Base-by-base conservation (phyloP, 1,140 invertebrate species). In the Habropoda laboriosa region DNA sequence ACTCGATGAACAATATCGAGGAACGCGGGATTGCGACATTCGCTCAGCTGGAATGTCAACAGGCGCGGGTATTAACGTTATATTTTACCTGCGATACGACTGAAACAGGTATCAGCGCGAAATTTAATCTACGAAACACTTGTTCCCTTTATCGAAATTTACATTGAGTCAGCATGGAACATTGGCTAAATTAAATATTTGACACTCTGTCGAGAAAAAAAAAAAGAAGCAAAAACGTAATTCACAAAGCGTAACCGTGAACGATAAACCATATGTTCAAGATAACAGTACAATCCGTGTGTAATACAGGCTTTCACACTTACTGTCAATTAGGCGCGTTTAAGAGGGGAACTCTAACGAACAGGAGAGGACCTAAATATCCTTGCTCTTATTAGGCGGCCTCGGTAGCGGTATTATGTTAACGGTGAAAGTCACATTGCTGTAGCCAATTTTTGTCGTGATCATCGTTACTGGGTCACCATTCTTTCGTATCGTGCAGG, bases 21-120 rank as follows among this genome's bases (percentile, higher is more conserved):
- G 58, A 74, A 64, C 12, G 72, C 32, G 45, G 35, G 32, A 70
- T 70, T 70, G n/a, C 75, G 21, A 32, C 40, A 58, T 70, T 77
- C 21, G 16, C 21, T 42, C 42, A 18, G 21, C 6, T 30, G 53
- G 27, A 67, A 47, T 64, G 72, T 27, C n/a, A 53, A 38, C 32
- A 40, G 5, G 0, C 8, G 16, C 3, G 7, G 30, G 13, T 32
- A 40, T 74, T 13, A 57, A 16, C 18, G 8, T 42, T 49, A 49
- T 32, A 16, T 30, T 38, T 30, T 16, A 12, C 2, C 16, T 21
- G 16, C 7, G 18, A 3, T 35, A 35, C 27, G 10, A 8, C 3
- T 16, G 0, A 35, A 47, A 47, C 4, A 5, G 16, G 3, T 18
- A 21, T 21, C 6, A 12, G 16, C 3, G 0, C 10, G 10, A 6